These are phyloP conservation scores for Hecatera dysodea DNA, from an alignment of 2,888 invertebrate species.

Conservation along the genomic window DNA sequence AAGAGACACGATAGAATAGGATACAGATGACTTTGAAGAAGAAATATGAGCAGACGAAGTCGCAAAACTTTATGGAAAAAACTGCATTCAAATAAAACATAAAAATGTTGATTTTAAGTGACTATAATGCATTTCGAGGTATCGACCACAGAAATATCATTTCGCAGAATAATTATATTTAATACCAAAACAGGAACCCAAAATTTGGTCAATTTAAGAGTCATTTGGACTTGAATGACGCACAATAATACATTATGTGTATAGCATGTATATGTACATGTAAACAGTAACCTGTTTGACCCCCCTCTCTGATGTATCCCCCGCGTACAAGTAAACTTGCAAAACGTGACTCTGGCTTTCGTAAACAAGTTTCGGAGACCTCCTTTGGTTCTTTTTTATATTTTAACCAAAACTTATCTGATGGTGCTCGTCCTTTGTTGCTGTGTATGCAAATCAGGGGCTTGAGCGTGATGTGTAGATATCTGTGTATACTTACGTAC, in stretches of 20 bases:
- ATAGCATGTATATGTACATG: conserved; percentile 36
- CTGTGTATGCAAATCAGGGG: conserved; percentile 63
- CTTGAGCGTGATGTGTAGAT: conserved; percentile 39
- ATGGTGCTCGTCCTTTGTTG: conserved; percentile 66
- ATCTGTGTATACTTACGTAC: conserved; percentile 17
- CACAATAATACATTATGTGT: conserved; percentile 44
- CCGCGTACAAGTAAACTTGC: conserved; percentile 61
- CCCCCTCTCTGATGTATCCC: conserved; percentile 49
- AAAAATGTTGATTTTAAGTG: conserved; percentile 29
- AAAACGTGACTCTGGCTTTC: conserved; percentile 73
- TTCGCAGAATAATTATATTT: conserved; percentile 61
- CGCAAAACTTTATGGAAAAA: not conserved
- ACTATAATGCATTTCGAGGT: conserved; percentile 39
- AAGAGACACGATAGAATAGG: not conserved
- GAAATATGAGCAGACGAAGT: not conserved
- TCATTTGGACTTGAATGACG: conserved; percentile 62
- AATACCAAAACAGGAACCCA: conserved; percentile 48
- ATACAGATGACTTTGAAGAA: not conserved
- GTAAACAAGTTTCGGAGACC: conserved; percentile 71
- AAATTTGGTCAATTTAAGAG: conserved; percentile 64
- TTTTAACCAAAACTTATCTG: conserved; percentile 66
- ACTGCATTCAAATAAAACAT: conserved; percentile 13
- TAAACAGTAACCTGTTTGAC: conserved; percentile 63
- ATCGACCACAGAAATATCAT: conserved; percentile 30
- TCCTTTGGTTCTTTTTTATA: conserved; percentile 58